Conservation (phyloP, 2,797 vertebrate genomes). For the Arnoldichthys spilopterus region DNA sequence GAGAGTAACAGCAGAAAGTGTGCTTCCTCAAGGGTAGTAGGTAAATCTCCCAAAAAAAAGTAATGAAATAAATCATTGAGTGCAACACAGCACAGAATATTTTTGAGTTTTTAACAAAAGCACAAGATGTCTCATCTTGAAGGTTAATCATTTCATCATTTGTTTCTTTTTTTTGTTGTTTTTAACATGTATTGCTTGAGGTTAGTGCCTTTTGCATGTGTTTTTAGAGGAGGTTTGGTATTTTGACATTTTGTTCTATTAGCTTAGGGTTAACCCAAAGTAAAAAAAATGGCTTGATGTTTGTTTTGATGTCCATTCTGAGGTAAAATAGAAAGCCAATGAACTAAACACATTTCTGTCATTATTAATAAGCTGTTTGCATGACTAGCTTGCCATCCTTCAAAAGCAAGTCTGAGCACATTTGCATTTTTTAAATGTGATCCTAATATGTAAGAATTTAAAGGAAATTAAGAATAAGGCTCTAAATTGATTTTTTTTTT, state of each 20-base stretch:
- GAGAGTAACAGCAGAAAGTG: constrained; percentile 28
- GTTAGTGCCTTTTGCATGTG: constrained; percentile 45
- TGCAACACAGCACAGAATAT: constrained; percentile 50
- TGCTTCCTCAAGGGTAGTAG: constrained; percentile 27
- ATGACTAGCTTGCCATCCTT: background rate
- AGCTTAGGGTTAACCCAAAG: background rate
- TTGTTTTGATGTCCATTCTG: background rate
- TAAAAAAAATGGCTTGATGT: background rate
- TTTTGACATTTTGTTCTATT: constrained; percentile 25
- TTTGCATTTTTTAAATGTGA: background rate
- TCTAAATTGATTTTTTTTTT: background rate
- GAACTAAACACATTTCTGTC: background rate
- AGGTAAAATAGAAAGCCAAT: background rate
- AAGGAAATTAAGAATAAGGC: background rate
- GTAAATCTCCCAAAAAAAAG: constrained; percentile 52
- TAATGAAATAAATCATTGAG: constrained; percentile 22
- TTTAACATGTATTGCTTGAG: no score
- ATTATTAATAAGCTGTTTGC: constrained; percentile 6
- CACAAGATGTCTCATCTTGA: constrained; percentile 25
- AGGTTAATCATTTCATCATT: background rate
- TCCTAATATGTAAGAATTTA: background rate
- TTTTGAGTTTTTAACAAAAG: no score
- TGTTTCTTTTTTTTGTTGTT: background rate
- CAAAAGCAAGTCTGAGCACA: background rate
- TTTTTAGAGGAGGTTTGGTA: constrained; percentile 16